phyloP scores from a whole-genome alignment of 2,113 vertebrate genomes.

The Mastomys natalensis region DNA sequence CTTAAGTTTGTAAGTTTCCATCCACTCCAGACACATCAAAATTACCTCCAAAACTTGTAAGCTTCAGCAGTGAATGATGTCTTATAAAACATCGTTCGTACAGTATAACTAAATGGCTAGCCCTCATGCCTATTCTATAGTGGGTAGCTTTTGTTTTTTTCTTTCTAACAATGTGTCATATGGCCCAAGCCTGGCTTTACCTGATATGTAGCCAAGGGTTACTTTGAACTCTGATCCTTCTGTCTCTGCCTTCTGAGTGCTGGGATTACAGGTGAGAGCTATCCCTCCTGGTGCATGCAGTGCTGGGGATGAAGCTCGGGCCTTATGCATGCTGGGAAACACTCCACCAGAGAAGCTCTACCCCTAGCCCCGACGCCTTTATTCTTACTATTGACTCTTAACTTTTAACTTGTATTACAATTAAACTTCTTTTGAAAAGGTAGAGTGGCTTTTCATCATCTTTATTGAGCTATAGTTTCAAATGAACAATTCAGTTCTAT shows the following conservation, averaged over 20 bases:
- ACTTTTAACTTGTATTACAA: constrained; percentile 40
- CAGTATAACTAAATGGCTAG: background rate
- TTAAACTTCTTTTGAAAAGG: constrained; percentile 59
- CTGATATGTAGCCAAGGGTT: background rate
- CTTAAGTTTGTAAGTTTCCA: constrained; percentile 81
- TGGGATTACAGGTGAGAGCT: background rate
- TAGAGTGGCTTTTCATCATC: background rate
- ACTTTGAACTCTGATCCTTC: background rate
- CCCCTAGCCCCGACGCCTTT: background rate
- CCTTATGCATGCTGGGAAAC: background rate
- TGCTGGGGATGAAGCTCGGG: background rate
- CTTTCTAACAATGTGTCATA: background rate
- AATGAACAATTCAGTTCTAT: background rate
- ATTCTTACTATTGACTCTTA: constrained; percentile 33
- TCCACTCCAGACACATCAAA: constrained; percentile 69
- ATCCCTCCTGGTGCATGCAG: no score
- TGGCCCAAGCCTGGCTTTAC: background rate
- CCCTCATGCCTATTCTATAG: constrained; percentile 12
- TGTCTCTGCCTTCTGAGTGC: background rate
- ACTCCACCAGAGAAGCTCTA: background rate
- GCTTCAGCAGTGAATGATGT: constrained; percentile 63
- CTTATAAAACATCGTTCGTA: constrained; percentile 8
- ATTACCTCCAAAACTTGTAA: constrained; percentile 67
- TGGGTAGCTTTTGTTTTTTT: constrained; percentile 6
- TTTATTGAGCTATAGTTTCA: constrained; percentile 36